Evolutionary conservation across 2,888 invertebrate genomes (phyloP).

Genomic region (Diaprepes abbreviatus): DNA sequence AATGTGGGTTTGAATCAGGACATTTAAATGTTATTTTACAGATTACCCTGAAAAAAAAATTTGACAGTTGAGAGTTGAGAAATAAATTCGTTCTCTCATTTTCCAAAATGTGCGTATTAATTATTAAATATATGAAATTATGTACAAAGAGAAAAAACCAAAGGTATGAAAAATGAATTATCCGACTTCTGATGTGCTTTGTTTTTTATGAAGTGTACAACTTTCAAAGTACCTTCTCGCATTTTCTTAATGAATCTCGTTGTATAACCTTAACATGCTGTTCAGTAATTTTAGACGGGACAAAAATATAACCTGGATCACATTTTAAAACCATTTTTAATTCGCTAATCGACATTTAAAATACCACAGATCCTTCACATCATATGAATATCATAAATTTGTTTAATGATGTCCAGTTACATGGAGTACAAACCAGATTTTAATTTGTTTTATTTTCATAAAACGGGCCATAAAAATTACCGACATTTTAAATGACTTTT

Average conservation of each 20-base stretch:
- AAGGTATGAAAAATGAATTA: slow-evolving; percentile 1
- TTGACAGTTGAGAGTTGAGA: too few species aligned
- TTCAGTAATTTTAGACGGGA: slow-evolving; percentile 28
- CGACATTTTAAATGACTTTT: slow-evolving; percentile 9
- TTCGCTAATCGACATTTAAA: slow-evolving; percentile 38
- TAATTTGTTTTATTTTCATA: slow-evolving; percentile 22
- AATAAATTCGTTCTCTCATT: too few species aligned
- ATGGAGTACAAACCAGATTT: slow-evolving; percentile 17
- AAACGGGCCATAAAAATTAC: slow-evolving; percentile 4
- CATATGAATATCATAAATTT: slow-evolving; percentile 32
- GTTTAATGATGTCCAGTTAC: slow-evolving; percentile 30
- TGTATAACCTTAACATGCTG: slow-evolving; percentile 28
- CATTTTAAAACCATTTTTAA: slow-evolving; percentile 33
- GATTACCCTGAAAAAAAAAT: too few species aligned
- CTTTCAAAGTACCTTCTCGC: slow-evolving; percentile 23
- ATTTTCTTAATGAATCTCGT: slow-evolving; percentile 24
- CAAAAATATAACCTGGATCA: slow-evolving; percentile 32
- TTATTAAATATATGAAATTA: not conserved
- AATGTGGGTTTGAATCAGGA: too few species aligned
- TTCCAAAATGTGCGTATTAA: too few species aligned
- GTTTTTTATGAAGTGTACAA: not conserved
- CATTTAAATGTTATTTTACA: too few species aligned
- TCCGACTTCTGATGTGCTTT: not conserved
- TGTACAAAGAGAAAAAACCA: not conserved
- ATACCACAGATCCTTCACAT: slow-evolving; percentile 30